These are phyloP conservation scores for Chrysocyon brachyurus DNA, from an alignment of 2,797 vertebrate species.

Conservation along the genomic window DNA sequence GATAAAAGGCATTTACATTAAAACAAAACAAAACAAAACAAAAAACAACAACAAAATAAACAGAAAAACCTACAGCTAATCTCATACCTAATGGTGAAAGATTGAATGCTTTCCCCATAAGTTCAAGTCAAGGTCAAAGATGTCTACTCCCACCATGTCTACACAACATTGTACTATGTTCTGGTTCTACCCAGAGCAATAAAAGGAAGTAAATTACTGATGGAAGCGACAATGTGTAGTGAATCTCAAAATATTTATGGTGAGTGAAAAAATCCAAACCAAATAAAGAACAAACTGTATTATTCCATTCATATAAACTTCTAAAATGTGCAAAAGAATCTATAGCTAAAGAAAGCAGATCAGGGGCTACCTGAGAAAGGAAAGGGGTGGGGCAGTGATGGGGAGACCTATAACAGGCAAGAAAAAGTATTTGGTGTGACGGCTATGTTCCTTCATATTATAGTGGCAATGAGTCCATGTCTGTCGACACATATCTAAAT, in stretches of 20 bases:
- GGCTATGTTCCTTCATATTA: neutral
- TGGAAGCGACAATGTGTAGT: neutral
- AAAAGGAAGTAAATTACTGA: neutral
- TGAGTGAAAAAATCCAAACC: neutral
- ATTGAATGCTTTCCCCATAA: neutral
- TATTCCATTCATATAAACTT: neutral
- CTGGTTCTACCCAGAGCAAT: neutral
- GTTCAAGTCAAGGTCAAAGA: neutral
- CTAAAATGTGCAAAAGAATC: neutral
- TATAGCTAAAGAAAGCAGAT: neutral
- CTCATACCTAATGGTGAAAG: neutral
- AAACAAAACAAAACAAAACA: neutral
- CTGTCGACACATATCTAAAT: neutral
- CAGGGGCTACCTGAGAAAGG: neutral
- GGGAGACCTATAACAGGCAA: neutral
- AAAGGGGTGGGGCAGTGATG: fast-evolving
- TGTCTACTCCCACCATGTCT: neutral
- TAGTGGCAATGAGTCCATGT: neutral
- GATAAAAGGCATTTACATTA: neutral
- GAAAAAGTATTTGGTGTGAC: neutral
- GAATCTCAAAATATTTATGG: neutral
- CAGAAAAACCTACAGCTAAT: neutral
- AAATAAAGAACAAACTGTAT: neutral
- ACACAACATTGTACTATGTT: neutral
- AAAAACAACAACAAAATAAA: neutral